Base-by-base conservation (phyloP, 2,113 vertebrate genomes). In the Chinchilla lanigera region DNA sequence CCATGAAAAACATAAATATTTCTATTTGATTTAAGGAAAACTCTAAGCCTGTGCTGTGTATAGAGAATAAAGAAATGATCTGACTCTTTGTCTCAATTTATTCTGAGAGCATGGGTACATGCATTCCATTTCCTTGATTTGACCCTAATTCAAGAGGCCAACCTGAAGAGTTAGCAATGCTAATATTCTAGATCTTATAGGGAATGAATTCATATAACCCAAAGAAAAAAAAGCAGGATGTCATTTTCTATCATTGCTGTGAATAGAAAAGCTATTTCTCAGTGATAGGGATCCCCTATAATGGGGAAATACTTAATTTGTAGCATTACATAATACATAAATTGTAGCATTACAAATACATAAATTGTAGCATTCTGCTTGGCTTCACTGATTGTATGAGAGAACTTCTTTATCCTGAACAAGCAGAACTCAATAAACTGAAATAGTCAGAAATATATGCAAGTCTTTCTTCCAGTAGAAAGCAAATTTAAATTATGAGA, bases 301-400 rank as follows among this genome's bases (percentile, higher is more conserved):
- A 82, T 50, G 30, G 41, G 73, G 65, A 96, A 92, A 71, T 93
- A 28, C 24, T 88, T 94, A 86, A 89, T 92, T 87, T 93, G 35
- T 86, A 38, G n/a, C n/a, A n/a, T n/a, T n/a, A n/a, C n/a, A n/a
- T n/a, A 97, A 95, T 52, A 90, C 78, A 95, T 86, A 98, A 86
- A 52, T 58, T 83, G 4, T 28, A 83, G 35, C 60, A 13, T 33
- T 96, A n/a, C n/a, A 38, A 97, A 95, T 52, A 90, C 78, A 95
- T 86, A 98, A 86, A 52, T 58, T 83, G 4, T 28, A 83, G 35
- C 60, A 13, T 33, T 96, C 44, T 82, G 24, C 33, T 92, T 97
- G 83, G 12, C 58, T 86, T 89, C 85, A 61, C 35, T 60, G 67
- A 81, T 69, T 94, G 1, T 44, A 52, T 58, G 41, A 90, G 92